Evolutionary conservation across 2,113 vertebrate genomes (phyloP).

Genomic region (Lampris megalopsis): DNA sequence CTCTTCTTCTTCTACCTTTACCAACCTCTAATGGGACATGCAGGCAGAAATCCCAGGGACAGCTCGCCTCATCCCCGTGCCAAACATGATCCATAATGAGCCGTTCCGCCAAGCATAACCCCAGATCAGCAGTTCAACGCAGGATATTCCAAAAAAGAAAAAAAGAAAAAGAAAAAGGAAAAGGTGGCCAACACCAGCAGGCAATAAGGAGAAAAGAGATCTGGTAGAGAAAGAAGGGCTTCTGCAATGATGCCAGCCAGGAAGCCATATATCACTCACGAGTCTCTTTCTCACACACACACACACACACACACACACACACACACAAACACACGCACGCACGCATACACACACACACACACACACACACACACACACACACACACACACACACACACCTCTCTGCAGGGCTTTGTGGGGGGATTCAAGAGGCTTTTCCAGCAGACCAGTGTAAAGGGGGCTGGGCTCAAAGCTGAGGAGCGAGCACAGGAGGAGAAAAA

Average conservation of each 20-base stretch:
- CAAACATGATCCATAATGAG: slow-evolving; percentile 51
- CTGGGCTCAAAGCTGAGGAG: slow-evolving; percentile 66
- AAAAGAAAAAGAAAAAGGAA: no score
- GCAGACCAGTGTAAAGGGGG: slow-evolving; percentile 74
- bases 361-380: slow-evolving; percentile 16
- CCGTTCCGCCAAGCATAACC: slow-evolving; percentile 48
- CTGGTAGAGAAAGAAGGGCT: slow-evolving; percentile 60
- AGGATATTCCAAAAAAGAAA: slow-evolving; percentile 29
- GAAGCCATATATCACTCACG: slow-evolving; percentile 78
- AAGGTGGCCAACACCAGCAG: slow-evolving; percentile 33
- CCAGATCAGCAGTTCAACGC: slow-evolving; percentile 51
- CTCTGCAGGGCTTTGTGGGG: slow-evolving; percentile 71
- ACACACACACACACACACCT: slow-evolving; percentile 59
- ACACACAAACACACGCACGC: slow-evolving; percentile 39
- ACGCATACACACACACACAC: not conserved
- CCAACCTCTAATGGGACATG: slow-evolving; percentile 50
- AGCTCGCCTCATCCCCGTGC: slow-evolving; percentile 8
- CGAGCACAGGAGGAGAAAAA: slow-evolving; percentile 47
- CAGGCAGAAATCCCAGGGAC: slow-evolving; percentile 42
- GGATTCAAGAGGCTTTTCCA: slow-evolving; percentile 75
- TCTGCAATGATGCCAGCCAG: slow-evolving; percentile 75
- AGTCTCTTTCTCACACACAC: slow-evolving; percentile 61
- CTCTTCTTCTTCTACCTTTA: slow-evolving; percentile 43
- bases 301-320: slow-evolving; percentile 55
- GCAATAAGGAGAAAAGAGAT: slow-evolving; percentile 50